These are phyloP conservation scores for Corydoras maculifer DNA, from an alignment of 2,113 vertebrate genomes.

Conservation along the genomic window DNA sequence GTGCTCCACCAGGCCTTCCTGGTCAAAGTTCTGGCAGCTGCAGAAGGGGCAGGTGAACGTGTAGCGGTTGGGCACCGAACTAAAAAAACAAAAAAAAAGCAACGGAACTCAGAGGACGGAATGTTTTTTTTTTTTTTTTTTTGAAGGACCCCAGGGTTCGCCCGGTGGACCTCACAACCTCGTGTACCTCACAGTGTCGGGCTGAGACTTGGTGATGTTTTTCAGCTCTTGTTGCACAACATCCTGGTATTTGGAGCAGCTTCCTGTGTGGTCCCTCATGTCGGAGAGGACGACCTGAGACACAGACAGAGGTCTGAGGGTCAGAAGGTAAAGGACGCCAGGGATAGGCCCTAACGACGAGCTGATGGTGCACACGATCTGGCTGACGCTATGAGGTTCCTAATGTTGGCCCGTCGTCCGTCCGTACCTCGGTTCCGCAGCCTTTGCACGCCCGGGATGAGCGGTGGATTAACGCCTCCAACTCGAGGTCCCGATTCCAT, in stretches of 20 bases:
- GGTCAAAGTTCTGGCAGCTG: constrained; percentile 87
- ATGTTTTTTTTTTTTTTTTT: background rate
- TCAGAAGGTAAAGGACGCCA: too few species aligned
- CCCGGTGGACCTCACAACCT: background rate
- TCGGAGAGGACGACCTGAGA: constrained; percentile 79
- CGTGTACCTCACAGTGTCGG: constrained; percentile 74
- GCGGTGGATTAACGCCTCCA: constrained; percentile 79
- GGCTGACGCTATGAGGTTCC: too few species aligned
- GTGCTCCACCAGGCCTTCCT: constrained; percentile 91
- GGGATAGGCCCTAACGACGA: too few species aligned
- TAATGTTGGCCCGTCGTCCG: too few species aligned
- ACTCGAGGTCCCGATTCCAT: constrained; percentile 70
- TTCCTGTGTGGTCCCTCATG: constrained; percentile 81
- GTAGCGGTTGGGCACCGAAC: constrained; percentile 87
- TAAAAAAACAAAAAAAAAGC: constrained; percentile 46
- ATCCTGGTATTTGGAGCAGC: constrained; percentile 88
- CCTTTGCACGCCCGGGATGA: constrained; percentile 83
- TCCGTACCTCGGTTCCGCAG: constrained; percentile 78
- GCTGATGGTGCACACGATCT: too few species aligned
- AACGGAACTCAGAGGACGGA: background rate
- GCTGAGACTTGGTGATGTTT: constrained; percentile 78
- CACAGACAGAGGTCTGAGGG: too few species aligned
- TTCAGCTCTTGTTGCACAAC: constrained; percentile 91
- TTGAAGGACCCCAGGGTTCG: too few species aligned
- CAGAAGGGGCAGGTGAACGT: constrained; percentile 96